These are phyloP conservation scores for Peromyscus californicus DNA, from an alignment of 2,113 vertebrate species.

Conservation along the genomic window DNA sequence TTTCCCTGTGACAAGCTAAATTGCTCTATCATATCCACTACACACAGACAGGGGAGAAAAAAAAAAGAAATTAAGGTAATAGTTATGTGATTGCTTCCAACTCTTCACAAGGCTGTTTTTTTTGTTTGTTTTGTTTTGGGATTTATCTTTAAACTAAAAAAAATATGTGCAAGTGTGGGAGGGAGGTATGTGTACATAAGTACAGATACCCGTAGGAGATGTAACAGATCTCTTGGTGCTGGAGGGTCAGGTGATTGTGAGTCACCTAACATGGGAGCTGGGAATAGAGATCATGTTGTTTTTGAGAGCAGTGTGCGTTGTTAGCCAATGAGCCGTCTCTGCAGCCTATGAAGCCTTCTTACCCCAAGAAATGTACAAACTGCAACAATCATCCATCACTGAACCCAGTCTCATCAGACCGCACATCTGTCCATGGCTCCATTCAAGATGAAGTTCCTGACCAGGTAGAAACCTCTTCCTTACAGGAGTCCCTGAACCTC, in stretches of 20 bases:
- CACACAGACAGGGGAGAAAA: not conserved
- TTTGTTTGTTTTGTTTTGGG: not conserved
- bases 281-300: not conserved
- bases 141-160: not conserved
- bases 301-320: not conserved
- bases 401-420: not conserved
- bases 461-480: not conserved
- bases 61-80: not conserved
- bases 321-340: not conserved
- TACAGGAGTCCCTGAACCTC: not conserved
- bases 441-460: not conserved
- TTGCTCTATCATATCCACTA: not conserved
- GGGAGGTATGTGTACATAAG: not conserved
- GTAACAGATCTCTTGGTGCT: not conserved
- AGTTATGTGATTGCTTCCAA: constrained; percentile 26
- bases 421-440: not conserved
- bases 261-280: not conserved
- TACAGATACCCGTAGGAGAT: not conserved
- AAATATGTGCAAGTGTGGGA: too few relatives aligned
- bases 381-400: not conserved
- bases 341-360: not conserved
- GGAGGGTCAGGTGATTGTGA: too few relatives aligned
- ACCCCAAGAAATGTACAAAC: not conserved
- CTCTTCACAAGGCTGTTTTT: not conserved
- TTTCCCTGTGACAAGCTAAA: constrained; percentile 7